A percentile compares a stretch with the other conserved stretches of the same genome.
phyloP scores from a whole-genome alignment of 2,113 vertebrate genomes.

The Melospiza georgiana region DNA sequence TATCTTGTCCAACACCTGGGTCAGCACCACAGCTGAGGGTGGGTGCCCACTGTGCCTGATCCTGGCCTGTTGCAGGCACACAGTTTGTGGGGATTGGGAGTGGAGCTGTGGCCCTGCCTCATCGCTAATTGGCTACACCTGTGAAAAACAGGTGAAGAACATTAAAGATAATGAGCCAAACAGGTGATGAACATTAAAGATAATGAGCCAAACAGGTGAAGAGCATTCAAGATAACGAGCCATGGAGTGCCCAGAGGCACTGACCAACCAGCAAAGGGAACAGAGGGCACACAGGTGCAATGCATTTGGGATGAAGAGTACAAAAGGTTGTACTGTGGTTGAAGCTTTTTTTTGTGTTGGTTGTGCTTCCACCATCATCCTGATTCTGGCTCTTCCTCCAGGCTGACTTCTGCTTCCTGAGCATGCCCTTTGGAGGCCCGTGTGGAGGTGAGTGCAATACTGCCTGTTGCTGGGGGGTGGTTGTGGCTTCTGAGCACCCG shows the following conservation, averaged over 20 bases:
- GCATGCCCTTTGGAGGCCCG: rapidly evolving
- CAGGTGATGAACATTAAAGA: not conserved
- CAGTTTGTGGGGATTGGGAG: not conserved
- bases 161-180: too few relatives aligned
- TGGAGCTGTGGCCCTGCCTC: not conserved
- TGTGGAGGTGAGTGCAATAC: not conserved
- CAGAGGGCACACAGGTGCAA: not conserved
- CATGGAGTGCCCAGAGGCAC: not conserved
- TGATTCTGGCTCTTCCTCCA: rapidly evolving
- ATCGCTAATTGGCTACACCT: not conserved
- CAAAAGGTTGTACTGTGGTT: not conserved
- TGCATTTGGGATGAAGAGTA: not conserved
- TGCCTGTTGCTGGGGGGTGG: not conserved
- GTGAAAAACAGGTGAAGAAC: not conserved
- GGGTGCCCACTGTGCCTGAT: not conserved
- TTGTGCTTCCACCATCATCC: rapidly evolving
- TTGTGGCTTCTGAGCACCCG: rapidly evolving
- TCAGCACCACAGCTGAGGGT: not conserved
- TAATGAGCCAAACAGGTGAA: not conserved
- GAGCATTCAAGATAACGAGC: rapidly evolving
- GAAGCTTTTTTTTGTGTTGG: not conserved
- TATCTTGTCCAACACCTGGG: not conserved
- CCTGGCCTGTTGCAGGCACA: not conserved
- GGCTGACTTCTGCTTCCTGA: not conserved
- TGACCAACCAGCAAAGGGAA: not conserved